Evolutionary conservation across 2,888 invertebrate species (phyloP), one percentile per base, ranked within the genome.

Genomic region (Drosophila anomalata): DNA sequence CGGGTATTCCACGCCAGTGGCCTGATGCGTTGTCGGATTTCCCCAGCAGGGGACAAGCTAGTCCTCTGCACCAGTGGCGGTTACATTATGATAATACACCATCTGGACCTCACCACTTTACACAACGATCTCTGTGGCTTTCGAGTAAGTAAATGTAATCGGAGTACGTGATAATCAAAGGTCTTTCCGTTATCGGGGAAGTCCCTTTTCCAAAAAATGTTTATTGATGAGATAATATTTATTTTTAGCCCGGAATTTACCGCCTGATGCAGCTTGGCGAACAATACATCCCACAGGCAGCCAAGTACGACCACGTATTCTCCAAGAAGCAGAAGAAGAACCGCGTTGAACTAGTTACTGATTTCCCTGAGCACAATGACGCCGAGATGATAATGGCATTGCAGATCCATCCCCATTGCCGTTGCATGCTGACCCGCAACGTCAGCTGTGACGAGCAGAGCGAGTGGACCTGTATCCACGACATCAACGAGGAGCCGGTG

Each of bases 381-480:
- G 97, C 98, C 0, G 97, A 97, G 91, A 96, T 97, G 60, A 96
- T 98, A 73, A 96, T 97, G 78, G 97, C 98, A 2, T 92, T 98
- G 67, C 95, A 91, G 86, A 90, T 91, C 24, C 91, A 91, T 71
- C 91, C 91, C 4, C 79, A 87, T 33, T 89, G 97, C 17, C 97
- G 97, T 96, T 96, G 96, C 90, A 96, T 96, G 17, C 92, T 97
- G 36, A 97, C 97, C 61, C 94, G 98, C 75, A 98, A 97, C 92
- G 96, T 97, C 59, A 97, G 96, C 87, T 95, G 94, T 71, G 95
- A 96, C 81, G 97, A 98, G 90, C 94, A 94, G 87, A 96, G 96
- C 41, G 98, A 98, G 95, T 98, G 97, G 97, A 97, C 97, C 7
- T 97, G 97, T 89, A 95, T 98, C 57, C 98, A 98, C 92, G 97